phyloP scores from a whole-genome alignment of 1,140 invertebrate species.

The Oncopeltus fasciatus region DNA sequence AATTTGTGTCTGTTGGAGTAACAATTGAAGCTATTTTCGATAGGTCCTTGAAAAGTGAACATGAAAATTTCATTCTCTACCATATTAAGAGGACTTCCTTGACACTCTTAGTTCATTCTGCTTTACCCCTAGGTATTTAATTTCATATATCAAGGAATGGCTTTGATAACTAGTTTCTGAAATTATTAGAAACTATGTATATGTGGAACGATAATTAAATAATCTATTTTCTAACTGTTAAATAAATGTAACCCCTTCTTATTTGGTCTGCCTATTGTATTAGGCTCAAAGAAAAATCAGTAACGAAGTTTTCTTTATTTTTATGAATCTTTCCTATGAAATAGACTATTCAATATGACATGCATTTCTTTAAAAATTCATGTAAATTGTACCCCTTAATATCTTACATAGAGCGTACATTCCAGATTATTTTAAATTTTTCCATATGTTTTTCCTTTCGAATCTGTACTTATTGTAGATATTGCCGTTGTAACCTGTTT shows the following conservation, averaged over 20 bases:
- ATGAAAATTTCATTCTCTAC: constrained; percentile 51
- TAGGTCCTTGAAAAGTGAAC: constrained; percentile 47
- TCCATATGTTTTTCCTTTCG: neutral
- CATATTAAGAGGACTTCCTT: constrained; percentile 51
- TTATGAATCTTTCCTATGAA: no score
- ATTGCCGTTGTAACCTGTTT: constrained; percentile 6
- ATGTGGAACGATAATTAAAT: constrained; percentile 26
- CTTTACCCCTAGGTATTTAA: constrained; percentile 42
- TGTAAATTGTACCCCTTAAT: neutral
- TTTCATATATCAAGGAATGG: constrained; percentile 2
- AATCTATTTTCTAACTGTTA: constrained; percentile 25
- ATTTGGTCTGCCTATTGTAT: neutral
- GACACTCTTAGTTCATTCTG: constrained; percentile 49
- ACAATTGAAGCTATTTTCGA: constrained; percentile 53
- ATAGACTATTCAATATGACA: no score
- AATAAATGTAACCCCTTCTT: neutral
- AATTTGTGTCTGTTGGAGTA: constrained; percentile 57
- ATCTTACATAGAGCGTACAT: neutral
- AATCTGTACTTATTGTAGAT: neutral
- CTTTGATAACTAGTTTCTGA: constrained; percentile 25
- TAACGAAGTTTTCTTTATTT: no score
- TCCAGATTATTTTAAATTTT: neutral
- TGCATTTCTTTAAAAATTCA: neutral
- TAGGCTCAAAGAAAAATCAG: neutral
- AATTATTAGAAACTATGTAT: constrained; percentile 26